Base-by-base conservation (phyloP, 2,113 vertebrate species). In the Acanthochromis polyacanthus region DNA sequence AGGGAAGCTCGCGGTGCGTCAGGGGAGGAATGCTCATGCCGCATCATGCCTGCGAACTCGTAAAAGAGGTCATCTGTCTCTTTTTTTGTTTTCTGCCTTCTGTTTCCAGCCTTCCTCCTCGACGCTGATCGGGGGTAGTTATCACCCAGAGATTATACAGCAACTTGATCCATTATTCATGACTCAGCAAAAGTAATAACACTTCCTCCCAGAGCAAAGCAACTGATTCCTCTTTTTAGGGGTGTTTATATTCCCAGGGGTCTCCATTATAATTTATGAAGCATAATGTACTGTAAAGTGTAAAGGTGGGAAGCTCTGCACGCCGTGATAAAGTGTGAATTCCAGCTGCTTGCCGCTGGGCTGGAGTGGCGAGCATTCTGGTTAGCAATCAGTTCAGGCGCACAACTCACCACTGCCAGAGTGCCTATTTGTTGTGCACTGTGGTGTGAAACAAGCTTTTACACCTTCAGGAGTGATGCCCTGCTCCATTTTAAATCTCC, bases 361-460 rank as follows among this genome's bases (percentile, higher is more conserved):
- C 66, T 60, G 59, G 36, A 56, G 70, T 48, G 68, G 45, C 0
- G 56, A 61, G 36, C 12, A 8, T 30, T 57, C 45, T 74, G 79
- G 71, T 81, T 60, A 69, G 79, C 68, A 73, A 46, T 82, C 88
- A 76, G 63, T 81, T 81, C 71, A 73, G 71, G 36, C 8, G 63
- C 71, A 77, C 78, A 62, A 43, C 70, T 80, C 71, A 68, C 80
- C 70, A 46, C 63, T 45, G 77, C 51, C 78, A 78, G 75, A 75
- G 64, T 45, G 80, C 76, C 81, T 86, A 85, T 92, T 93, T 91
- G 88, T 64, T 87, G 89, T 85, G 77, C 81, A 81, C 32, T 53
- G 68, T 75, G 48, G 78, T 91, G 90, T 89, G 89, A 93, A 92
- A 93, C 88, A 82, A 81, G 90, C 89, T 90, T 90, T 92, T 86